phyloP scores from a whole-genome alignment of 2,797 vertebrate genomes.

The Acipenser transmontanus region DNA sequence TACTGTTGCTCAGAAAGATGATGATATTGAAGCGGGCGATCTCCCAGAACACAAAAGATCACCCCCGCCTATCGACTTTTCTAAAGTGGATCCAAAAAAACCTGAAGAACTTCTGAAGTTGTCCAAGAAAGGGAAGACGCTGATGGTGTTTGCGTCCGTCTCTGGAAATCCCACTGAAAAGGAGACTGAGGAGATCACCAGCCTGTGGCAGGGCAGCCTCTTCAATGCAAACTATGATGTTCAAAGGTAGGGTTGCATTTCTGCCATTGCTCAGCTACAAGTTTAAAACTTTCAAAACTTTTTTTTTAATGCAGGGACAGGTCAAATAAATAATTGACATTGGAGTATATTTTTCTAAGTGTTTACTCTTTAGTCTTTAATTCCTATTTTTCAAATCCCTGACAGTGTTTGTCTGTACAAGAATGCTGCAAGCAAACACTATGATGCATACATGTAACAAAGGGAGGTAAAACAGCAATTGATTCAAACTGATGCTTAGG shows the following conservation, averaged over 20 bases:
- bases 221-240: conserved; percentile 96
- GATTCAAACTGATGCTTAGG: too few species aligned
- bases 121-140: conserved; percentile 90
- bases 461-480: too few species aligned
- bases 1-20: conserved; percentile 67
- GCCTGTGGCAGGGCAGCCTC: conserved; percentile 89
- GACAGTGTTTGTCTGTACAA: too few species aligned
- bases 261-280: too few species aligned
- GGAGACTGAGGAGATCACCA: conserved; percentile 87
- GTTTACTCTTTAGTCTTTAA: too few species aligned
- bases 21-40: conserved; percentile 92
- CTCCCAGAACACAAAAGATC: conserved; percentile 86
- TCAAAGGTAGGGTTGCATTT: conserved; percentile 66
- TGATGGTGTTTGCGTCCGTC: conserved; percentile 93
- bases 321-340: too few species aligned
- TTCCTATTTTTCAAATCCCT: too few species aligned
- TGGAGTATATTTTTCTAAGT: too few species aligned
- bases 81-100: conserved; percentile 78
- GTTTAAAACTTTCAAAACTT: too few species aligned
- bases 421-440: too few species aligned
- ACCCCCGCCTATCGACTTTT: conserved; percentile 82
- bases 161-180: conserved; percentile 85
- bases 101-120: conserved; percentile 85
- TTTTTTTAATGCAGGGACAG: too few species aligned
- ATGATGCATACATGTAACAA: too few species aligned